A percentile compares a stretch with the other conserved stretches of the same genome.
Evolutionary conservation across 2,113 vertebrate species (phyloP).

Genomic region (Chiloscyllium plagiosum): DNA sequence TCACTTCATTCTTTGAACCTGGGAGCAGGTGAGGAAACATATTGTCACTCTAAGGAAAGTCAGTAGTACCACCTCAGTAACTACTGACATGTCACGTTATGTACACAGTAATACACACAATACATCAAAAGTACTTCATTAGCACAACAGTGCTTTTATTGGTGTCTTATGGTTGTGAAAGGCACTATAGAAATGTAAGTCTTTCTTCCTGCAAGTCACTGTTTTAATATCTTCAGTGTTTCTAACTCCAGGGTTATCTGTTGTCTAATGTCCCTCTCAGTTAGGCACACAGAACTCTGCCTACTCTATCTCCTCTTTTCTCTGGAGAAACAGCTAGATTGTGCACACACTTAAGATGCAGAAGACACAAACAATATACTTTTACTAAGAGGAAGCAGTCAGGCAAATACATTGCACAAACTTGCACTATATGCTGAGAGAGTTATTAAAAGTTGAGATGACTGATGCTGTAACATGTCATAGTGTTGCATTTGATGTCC

Average conservation of each 20-base stretch:
- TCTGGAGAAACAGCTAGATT: neutral
- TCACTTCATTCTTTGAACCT: neutral
- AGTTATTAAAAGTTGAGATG: too few species aligned
- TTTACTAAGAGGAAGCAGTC: neutral
- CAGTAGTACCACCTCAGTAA: neutral
- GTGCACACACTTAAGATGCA: neutral
- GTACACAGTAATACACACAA: too few species aligned
- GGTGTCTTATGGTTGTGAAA: too few species aligned
- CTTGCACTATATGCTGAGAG: neutral
- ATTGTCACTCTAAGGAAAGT: neutral
- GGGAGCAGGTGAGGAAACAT: neutral
- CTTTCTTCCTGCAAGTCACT: too few species aligned
- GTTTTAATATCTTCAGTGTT: too few species aligned
- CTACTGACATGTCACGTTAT: neutral
- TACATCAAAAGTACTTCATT: too few species aligned
- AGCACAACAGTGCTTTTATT: too few species aligned
- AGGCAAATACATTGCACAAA: neutral
- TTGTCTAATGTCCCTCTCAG: neutral
- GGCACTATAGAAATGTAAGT: too few species aligned
- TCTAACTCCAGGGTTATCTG: too few species aligned
- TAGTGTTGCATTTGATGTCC: too few species aligned
- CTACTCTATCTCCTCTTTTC: neutral
- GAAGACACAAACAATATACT: neutral
- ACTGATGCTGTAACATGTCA: too few species aligned
- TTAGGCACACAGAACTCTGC: neutral